Percentiles rank a stretch among this genome's conserved stretches.
These are phyloP conservation scores for Phoxinus phoxinus DNA, from an alignment of 2,113 vertebrate species.

Conservation along the genomic window DNA sequence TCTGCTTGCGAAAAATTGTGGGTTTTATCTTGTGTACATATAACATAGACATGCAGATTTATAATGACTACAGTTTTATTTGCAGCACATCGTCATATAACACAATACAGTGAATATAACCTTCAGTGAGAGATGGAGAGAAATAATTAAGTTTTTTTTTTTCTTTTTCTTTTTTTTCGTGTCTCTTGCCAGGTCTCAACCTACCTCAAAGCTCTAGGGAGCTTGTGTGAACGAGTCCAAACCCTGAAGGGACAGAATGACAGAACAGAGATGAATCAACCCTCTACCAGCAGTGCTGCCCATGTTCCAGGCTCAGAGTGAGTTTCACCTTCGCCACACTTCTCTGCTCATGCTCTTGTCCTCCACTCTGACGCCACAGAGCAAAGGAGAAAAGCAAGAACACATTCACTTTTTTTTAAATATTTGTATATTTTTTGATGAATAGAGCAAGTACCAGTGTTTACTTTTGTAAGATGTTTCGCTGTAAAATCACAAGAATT, in stretches of 20 bases:
- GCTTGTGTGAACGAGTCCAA: slow-evolving; percentile 70
- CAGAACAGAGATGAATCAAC: slow-evolving; percentile 36
- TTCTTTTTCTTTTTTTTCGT: slow-evolving; percentile 54
- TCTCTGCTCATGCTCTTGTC: neutral
- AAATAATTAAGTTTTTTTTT: neutral
- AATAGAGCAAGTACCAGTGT: slow-evolving; percentile 4
- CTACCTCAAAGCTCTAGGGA: slow-evolving; percentile 83
- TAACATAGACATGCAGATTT: neutral
- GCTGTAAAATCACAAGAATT: slow-evolving; percentile 25
- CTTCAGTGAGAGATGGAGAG: neutral
- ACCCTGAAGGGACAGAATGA: slow-evolving; percentile 66
- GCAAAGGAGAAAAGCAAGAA: slow-evolving; percentile 19
- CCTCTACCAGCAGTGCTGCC: slow-evolving; percentile 77
- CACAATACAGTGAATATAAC: neutral
- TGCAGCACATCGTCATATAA: neutral
- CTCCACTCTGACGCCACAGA: neutral
- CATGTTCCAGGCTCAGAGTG: slow-evolving; percentile 80
- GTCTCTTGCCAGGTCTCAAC: slow-evolving; percentile 83
- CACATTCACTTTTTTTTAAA: neutral
- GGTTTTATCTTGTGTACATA: slow-evolving; percentile 6
- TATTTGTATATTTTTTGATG: slow-evolving; percentile 27
- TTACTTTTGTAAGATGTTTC: slow-evolving; percentile 16
- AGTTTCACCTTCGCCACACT: slow-evolving; percentile 66
- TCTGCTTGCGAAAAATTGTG: slow-evolving; percentile 87
- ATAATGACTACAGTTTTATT: neutral